phyloP scores from a whole-genome alignment of 2,113 vertebrate species.

The Leucosticte australis region DNA sequence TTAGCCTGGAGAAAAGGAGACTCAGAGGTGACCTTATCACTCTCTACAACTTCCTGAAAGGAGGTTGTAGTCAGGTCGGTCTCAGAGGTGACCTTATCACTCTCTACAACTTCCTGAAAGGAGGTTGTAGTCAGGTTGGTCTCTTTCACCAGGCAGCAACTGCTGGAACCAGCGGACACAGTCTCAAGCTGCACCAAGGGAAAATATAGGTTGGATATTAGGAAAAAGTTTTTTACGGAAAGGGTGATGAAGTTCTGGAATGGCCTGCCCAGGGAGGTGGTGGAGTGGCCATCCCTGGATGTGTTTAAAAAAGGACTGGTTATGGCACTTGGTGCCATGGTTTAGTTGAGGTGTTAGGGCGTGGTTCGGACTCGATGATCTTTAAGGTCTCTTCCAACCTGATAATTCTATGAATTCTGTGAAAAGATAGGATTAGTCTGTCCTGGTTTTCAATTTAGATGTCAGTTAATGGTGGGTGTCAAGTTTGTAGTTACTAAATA shows the following conservation, averaged over 20 bases:
- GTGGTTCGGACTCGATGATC: neutral
- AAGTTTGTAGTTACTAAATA: neutral
- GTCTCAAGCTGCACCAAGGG: neutral
- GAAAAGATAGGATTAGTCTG: neutral
- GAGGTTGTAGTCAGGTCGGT: neutral
- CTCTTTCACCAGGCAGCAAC: neutral
- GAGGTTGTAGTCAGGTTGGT: neutral
- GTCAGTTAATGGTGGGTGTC: neutral
- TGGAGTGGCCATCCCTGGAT: neutral
- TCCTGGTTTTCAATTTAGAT: neutral
- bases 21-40: neutral
- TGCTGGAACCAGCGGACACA: neutral
- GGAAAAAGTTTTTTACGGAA: neutral
- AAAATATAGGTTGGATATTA: neutral
- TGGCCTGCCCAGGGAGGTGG: neutral
- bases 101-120: neutral
- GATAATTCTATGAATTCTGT: neutral
- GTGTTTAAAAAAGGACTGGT: neutral
- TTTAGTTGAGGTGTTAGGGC: neutral
- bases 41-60: neutral
- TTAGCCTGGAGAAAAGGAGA: neutral
- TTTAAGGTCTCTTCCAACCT: neutral
- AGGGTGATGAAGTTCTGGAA: neutral
- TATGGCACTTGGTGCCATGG: fast-evolving
- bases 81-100: neutral